A percentile compares a stretch with the other conserved stretches of the same genome.
These are phyloP conservation scores for Brenthis hecate DNA, from an alignment of 2,888 invertebrate genomes.

Conservation along the genomic window DNA sequence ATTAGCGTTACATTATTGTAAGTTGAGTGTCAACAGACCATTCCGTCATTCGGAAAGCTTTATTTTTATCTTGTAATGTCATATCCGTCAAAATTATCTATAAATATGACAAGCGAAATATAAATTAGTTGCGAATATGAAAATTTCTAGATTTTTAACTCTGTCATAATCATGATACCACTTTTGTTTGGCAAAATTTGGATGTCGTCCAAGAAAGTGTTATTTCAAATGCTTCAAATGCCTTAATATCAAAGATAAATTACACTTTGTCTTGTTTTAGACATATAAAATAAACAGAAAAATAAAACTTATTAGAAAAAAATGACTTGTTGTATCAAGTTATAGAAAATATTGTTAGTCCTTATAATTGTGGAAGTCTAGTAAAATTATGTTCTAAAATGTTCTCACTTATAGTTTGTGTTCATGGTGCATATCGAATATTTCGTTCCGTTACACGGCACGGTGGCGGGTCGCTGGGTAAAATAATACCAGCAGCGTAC, in stretches of 20 bases:
- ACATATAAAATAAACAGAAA: background rate
- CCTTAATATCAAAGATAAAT: conserved; percentile 10
- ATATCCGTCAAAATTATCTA: conserved; percentile 1
- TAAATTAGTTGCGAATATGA: conserved; percentile 6
- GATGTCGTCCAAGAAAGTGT: conserved; percentile 17
- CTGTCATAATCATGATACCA: conserved; percentile 6
- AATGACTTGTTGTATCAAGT: background rate
- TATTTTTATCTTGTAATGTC: conserved; percentile 5
- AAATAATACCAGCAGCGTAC: conserved; percentile 55
- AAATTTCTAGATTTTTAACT: conserved; percentile 13
- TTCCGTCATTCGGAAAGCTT: conserved; percentile 4
- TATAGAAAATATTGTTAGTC: background rate
- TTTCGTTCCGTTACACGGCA: conserved; percentile 78
- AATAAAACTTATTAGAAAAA: background rate
- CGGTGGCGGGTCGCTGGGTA: conserved; percentile 68
- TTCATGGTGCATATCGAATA: conserved; percentile 79
- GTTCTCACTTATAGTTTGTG: conserved; percentile 82
- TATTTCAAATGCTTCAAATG: background rate
- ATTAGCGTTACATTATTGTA: conserved; percentile 13
- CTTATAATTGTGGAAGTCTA: conserved; percentile 58
- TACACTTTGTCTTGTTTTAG: background rate
- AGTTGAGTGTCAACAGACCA: conserved; percentile 12
- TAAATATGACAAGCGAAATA: conserved; percentile 3
- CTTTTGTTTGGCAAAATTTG: conserved; percentile 12
- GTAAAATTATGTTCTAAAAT: conserved; percentile 72